Percentiles rank a stretch among this genome's conserved stretches.
phyloP scores from a whole-genome alignment of 2,888 invertebrate species.

The Hylaea fasciaria region DNA sequence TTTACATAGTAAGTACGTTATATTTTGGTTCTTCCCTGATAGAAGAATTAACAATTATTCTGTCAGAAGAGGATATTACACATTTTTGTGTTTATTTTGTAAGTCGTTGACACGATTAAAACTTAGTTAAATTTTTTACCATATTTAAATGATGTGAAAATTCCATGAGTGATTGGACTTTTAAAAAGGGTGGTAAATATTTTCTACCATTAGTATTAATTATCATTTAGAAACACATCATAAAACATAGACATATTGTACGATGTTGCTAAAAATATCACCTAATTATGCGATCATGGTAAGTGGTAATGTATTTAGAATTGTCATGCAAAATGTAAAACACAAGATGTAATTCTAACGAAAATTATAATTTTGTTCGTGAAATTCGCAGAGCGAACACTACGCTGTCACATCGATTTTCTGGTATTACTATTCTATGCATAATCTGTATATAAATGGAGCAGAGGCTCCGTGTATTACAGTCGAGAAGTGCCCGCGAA shows the following conservation, averaged over 20 bases:
- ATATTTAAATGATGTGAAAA: background rate
- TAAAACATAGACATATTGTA: too few species aligned
- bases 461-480: conserved; percentile 68
- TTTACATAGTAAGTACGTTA: too few species aligned
- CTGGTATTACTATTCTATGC: conserved; percentile 65
- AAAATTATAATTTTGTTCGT: background rate
- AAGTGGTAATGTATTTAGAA: too few species aligned
- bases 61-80: too few species aligned
- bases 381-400: conserved; percentile 22
- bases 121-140: background rate
- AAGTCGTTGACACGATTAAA: background rate
- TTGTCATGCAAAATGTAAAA: background rate
- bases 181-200: too few species aligned
- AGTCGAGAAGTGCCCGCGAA: conserved; percentile 77
- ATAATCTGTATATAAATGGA: conserved; percentile 77
- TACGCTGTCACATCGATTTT: conserved; percentile 57
- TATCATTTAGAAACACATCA: too few species aligned
- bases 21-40: too few species aligned
- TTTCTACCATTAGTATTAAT: too few species aligned
- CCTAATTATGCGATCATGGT: too few species aligned
- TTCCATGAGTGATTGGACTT: background rate
- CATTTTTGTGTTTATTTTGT: too few species aligned
- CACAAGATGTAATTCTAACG: background rate
- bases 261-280: too few species aligned
- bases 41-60: too few species aligned